Evolutionary conservation across 2,888 invertebrate genomes (phyloP), one percentile per base, ranked within the genome.

Genomic region (Cheilosia vulpina): DNA sequence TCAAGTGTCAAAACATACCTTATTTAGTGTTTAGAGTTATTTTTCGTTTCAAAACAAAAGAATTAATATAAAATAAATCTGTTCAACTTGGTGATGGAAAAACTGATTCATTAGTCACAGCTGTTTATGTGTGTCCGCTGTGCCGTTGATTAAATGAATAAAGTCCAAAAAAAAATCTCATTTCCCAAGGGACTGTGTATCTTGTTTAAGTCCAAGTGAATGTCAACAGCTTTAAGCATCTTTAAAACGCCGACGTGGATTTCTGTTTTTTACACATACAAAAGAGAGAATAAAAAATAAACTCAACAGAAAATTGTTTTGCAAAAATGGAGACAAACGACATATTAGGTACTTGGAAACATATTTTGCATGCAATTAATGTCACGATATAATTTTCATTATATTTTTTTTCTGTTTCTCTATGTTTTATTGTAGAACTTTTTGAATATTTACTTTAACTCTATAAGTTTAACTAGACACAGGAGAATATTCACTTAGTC

Each of bases 331-430:
- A 78, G 41, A 43, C 78, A 43, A 72, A 83, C 57, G 83, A 83
- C 52, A 78, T 73, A 38, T 13, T 38, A 73, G 83, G 83, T 83
- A 83, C 57, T 68, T 83, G 50, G 43, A 63, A 57, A 41, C 24
- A 79, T 58, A 66, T 81, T 68, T 82, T 55, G 55, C 82, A 66
- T 82, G 77, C 47, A 72, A 72, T 77, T 72, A 72, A 19, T 62
- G 60, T 72, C 55, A 77, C 60, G 71, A 53, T 52, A 76, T 57
- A n/a, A 21, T 60, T 65, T 47, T 27, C 38, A 50, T 57, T 57
- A 63, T 24, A 47, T 17, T 76, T 7, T 63, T 31, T 3, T 31
- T 9, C 31, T 6, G 6, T 0, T 31, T 7, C 55, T 65, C 19
- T 57, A 34, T 53, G 21, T 57, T 38, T 55, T 21, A 53, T 60